A percentile compares a stretch with the other conserved stretches of the same genome.
Conservation (phyloP, 2,113 vertebrate genomes). For the Nibea albiflora region DNA sequence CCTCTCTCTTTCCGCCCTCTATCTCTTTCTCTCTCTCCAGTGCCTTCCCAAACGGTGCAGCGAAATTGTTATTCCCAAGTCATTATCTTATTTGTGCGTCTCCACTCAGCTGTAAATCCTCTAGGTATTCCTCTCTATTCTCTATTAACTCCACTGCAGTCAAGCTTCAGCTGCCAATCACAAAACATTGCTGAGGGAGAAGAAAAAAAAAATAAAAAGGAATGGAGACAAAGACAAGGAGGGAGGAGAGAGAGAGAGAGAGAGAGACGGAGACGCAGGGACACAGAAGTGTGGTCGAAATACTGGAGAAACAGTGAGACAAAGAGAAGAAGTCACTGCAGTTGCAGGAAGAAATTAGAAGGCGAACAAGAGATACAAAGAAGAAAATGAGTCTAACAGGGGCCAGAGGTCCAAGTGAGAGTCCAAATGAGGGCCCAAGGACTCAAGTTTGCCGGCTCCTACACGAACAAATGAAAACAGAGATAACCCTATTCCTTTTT, state of each 20-base stretch:
- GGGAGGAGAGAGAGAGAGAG: conserved; percentile 1
- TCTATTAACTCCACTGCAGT: conserved; percentile 78
- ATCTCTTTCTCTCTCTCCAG: conserved; percentile 38
- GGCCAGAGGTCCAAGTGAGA: conserved; percentile 20
- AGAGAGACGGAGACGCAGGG: conserved; percentile 13
- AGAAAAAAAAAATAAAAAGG: conserved; percentile 24
- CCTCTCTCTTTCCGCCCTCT: conserved; percentile 28
- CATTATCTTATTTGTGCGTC: conserved; percentile 85
- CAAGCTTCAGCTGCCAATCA: conserved; percentile 82
- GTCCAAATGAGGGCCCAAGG: conserved; percentile 61
- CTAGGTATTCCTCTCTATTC: conserved; percentile 80
- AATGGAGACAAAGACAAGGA: conserved; percentile 59
- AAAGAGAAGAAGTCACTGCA: conserved; percentile 19
- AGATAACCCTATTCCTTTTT: conserved; percentile 44
- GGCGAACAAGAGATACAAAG: conserved; percentile 13
- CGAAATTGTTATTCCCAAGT: conserved; percentile 83
- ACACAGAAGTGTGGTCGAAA: conserved; percentile 38
- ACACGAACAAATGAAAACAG: conserved; percentile 36
- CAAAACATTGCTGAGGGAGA: conserved; percentile 67
- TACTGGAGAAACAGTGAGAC: conserved; percentile 27
- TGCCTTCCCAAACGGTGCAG: conserved; percentile 64
- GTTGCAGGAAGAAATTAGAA: conserved; percentile 5
- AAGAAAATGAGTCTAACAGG: conserved; percentile 53
- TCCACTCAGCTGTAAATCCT: conserved; percentile 83
- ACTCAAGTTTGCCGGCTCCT: conserved; percentile 45